Evolutionary conservation across 2,797 vertebrate genomes (phyloP).

Genomic region (Sus cebifrons): DNA sequence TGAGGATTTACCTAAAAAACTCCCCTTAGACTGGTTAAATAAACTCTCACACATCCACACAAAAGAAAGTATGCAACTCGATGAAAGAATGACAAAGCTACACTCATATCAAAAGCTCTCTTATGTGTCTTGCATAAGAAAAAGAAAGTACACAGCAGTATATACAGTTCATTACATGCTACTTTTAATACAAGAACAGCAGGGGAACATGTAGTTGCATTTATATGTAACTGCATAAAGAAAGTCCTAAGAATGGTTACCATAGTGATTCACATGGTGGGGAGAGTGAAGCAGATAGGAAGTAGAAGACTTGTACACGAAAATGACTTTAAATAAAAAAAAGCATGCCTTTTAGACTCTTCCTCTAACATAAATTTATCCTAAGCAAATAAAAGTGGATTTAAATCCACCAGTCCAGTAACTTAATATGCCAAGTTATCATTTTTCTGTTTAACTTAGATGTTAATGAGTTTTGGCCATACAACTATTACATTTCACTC

Average conservation of each 20-base stretch:
- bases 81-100: neutral
- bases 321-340: neutral
- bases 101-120: neutral
- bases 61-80: neutral
- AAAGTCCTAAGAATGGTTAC: neutral
- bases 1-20: slow-evolving; percentile 2
- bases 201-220: neutral
- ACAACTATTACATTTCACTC: slow-evolving; percentile 67
- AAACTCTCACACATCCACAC: neutral
- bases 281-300: neutral
- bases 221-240: neutral
- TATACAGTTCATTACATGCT: neutral
- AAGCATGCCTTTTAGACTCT: neutral
- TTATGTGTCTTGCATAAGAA: neutral
- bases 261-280: neutral
- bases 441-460: slow-evolving; percentile 56
- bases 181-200: neutral
- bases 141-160: neutral
- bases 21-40: neutral
- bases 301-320: neutral
- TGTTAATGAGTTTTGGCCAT: slow-evolving; percentile 63
- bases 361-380: slow-evolving; percentile 23
- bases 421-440: slow-evolving; percentile 44
- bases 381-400: slow-evolving; percentile 26
- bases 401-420: slow-evolving; percentile 50